phyloP scores from a whole-genome alignment of 2,888 invertebrate species.

The Ariolimax columbianus region DNA sequence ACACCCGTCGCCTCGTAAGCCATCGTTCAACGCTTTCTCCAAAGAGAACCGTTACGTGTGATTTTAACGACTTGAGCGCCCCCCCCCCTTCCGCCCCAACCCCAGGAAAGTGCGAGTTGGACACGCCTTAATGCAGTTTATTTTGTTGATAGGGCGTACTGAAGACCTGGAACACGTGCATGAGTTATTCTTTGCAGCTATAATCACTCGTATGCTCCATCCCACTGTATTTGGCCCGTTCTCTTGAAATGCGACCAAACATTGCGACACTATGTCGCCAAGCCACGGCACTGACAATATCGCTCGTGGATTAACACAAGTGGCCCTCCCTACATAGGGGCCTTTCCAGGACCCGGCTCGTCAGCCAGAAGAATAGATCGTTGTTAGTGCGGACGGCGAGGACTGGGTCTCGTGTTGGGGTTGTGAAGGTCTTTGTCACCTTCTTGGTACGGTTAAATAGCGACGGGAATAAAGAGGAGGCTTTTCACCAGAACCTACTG shows the following conservation, averaged over 20 bases:
- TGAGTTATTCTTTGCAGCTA: neutral
- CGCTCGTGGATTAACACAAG: slow-evolving; percentile 40
- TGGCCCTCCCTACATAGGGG: slow-evolving; percentile 8
- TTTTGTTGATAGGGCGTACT: neutral
- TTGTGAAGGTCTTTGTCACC: neutral
- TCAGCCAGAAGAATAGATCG: slow-evolving; percentile 14
- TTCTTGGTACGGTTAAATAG: neutral
- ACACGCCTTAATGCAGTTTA: neutral
- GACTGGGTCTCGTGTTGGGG: too few relatives aligned
- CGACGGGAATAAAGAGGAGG: neutral
- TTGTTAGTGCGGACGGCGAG: neutral
- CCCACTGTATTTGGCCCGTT: neutral
- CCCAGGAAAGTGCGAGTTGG: neutral
- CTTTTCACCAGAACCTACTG: neutral
- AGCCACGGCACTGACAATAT: slow-evolving; percentile 24
- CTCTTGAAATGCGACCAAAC: slow-evolving; percentile 6
- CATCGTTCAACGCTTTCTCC: slow-evolving; percentile 6
- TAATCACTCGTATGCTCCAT: slow-evolving; percentile 10
- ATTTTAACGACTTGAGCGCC: neutral
- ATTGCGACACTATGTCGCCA: slow-evolving; percentile 45
- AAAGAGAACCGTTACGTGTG: neutral
- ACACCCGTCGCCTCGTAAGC: neutral
- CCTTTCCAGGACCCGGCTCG: neutral
- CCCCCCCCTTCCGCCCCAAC: too few relatives aligned
- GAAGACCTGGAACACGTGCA: neutral